Conservation (phyloP, 2,797 vertebrate genomes). For the Cyprinodon diabolis region DNA sequence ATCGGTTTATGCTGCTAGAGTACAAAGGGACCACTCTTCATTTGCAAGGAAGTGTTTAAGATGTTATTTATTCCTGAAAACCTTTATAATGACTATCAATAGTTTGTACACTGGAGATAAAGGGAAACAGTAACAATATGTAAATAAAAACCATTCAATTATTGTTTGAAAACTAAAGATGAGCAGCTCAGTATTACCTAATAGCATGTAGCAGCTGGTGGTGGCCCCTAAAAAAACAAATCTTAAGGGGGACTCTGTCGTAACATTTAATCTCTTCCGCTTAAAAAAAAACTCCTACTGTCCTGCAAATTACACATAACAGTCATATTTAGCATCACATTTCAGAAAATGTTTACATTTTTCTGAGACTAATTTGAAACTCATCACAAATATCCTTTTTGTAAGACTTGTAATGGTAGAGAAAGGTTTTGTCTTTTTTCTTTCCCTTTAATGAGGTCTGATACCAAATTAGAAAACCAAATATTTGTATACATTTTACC, state of each 20-base stretch:
- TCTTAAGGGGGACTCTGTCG: background rate
- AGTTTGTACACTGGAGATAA: conserved; percentile 84
- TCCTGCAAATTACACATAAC: background rate
- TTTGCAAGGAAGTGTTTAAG: background rate
- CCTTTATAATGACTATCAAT: conserved; percentile 92
- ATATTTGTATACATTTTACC: background rate
- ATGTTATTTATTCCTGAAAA: conserved; percentile 85
- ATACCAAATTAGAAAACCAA: background rate
- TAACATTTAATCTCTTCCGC: background rate
- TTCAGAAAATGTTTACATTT: background rate
- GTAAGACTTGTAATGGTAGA: background rate
- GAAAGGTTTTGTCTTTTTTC: background rate
- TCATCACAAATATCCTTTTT: background rate
- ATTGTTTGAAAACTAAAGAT: conserved; percentile 3
- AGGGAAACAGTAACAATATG: conserved; percentile 79
- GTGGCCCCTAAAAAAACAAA: background rate
- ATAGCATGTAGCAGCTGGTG: background rate
- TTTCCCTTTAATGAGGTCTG: background rate
- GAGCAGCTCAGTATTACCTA: background rate
- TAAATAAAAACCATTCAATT: background rate
- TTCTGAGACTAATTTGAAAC: background rate
- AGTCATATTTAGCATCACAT: background rate
- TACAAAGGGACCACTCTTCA: no score
- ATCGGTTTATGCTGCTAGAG: no score
- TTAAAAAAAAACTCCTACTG: background rate